Conservation (phyloP, 2,888 invertebrate genomes). For the Drosophila multiciliata region DNA sequence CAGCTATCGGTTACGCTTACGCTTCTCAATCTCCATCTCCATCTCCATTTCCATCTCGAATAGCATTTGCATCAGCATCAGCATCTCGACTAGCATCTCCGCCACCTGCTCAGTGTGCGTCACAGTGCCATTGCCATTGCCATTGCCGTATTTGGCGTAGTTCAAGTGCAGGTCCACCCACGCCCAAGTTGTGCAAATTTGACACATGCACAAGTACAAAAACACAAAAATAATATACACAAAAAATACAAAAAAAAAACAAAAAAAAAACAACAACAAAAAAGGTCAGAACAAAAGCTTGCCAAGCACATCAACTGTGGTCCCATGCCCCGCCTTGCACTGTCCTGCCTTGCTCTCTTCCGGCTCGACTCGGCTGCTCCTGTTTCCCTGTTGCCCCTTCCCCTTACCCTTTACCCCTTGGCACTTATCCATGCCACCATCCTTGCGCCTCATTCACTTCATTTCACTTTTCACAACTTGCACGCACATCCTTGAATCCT, state of each 20-base stretch:
- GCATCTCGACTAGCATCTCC: constrained; percentile 7
- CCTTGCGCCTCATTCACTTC: constrained; percentile 52
- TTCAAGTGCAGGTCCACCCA: constrained; percentile 68
- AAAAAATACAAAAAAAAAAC: not conserved
- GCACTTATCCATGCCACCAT: not conserved
- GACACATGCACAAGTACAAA: constrained; percentile 83
- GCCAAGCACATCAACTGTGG: constrained; percentile 26
- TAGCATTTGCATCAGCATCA: constrained; percentile 4
- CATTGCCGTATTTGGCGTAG: constrained; percentile 56
- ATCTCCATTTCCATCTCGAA: constrained; percentile 14
- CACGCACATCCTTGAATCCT: constrained; percentile 52
- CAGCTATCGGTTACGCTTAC: constrained; percentile 37
- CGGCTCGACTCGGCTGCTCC: not conserved
- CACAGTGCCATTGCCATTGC: constrained; percentile 10
- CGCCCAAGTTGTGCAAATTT: constrained; percentile 49
- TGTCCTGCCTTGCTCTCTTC: not conserved
- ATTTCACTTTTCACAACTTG: constrained; percentile 68
- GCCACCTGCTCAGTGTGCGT: constrained; percentile 5
- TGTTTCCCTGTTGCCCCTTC: not conserved
- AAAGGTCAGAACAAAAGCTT: constrained; percentile 58
- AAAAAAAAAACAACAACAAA: not conserved
- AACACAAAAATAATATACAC: constrained; percentile 4
- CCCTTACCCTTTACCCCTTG: not conserved
- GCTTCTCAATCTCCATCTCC: constrained; percentile 9
- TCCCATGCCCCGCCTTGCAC: not conserved